Evolutionary conservation across 2,888 invertebrate species (phyloP).

Genomic region (Spodoptera exigua): DNA sequence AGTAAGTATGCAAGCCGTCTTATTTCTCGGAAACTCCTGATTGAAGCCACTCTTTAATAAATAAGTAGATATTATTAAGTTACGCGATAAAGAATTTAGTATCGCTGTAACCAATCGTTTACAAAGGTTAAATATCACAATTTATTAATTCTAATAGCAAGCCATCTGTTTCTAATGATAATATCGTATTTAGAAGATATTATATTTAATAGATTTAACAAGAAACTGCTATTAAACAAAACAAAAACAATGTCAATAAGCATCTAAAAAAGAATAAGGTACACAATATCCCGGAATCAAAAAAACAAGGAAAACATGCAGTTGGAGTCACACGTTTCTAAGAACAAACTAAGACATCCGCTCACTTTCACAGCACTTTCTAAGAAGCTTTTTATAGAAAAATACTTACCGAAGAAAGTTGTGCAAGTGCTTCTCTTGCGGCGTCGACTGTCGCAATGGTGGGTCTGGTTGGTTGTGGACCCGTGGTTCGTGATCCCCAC

Average conservation of each 20-base stretch:
- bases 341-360: constrained; percentile 21
- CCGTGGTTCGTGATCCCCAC: constrained; percentile 43
- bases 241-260: background rate
- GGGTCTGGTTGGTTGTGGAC: constrained; percentile 48
- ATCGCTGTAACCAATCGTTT: too few species aligned
- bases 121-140: too few species aligned
- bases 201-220: too few species aligned
- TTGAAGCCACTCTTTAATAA: background rate
- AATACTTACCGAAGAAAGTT: constrained; percentile 77
- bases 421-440: constrained; percentile 69
- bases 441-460: constrained; percentile 70
- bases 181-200: too few species aligned
- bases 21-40: background rate
- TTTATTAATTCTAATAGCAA: too few species aligned
- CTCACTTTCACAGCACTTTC: constrained; percentile 71
- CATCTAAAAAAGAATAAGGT: background rate
- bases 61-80: background rate
- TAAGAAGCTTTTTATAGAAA: constrained; percentile 64
- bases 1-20: background rate
- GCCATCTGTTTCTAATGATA: too few species aligned
- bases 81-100: too few species aligned
- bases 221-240: constrained; percentile 1
- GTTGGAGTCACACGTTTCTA: constrained; percentile 18
- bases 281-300: background rate
- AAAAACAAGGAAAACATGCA: constrained; percentile 12